phyloP scores from a whole-genome alignment of 2,888 invertebrate species.

The Pecten maximus region DNA sequence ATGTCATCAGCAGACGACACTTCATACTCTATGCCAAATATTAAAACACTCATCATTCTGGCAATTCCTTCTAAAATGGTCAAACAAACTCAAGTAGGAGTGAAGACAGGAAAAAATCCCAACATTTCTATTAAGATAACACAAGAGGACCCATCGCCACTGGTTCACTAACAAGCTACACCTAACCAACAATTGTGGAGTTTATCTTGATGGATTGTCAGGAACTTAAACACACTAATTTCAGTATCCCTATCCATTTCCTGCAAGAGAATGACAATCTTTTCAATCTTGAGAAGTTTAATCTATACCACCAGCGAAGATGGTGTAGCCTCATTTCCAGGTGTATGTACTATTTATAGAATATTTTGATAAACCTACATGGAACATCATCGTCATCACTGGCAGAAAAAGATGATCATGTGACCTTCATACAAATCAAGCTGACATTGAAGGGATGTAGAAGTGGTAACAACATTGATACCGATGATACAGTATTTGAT shows the following conservation, averaged over 20 bases:
- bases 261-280: background rate
- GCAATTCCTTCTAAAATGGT: background rate
- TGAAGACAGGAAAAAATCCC: background rate
- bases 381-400: background rate
- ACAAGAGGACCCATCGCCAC: background rate
- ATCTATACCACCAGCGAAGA: background rate
- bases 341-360: background rate
- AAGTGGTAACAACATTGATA: background rate
- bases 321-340: background rate
- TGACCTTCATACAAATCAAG: background rate
- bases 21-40: background rate
- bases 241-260: background rate
- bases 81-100: background rate
- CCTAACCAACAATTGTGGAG: background rate
- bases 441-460: background rate
- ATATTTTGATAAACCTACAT: background rate
- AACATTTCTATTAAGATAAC: background rate
- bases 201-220: background rate
- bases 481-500: background rate
- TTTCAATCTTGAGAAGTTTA: background rate
- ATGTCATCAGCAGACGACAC: background rate
- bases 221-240: slow-evolving; percentile 1
- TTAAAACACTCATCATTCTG: background rate
- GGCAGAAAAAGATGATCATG: background rate
- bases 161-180: background rate